A percentile compares a stretch with the other conserved stretches of the same genome.
Conservation (phyloP, 2,888 invertebrate species). For the Eristalinus sepulchralis region DNA sequence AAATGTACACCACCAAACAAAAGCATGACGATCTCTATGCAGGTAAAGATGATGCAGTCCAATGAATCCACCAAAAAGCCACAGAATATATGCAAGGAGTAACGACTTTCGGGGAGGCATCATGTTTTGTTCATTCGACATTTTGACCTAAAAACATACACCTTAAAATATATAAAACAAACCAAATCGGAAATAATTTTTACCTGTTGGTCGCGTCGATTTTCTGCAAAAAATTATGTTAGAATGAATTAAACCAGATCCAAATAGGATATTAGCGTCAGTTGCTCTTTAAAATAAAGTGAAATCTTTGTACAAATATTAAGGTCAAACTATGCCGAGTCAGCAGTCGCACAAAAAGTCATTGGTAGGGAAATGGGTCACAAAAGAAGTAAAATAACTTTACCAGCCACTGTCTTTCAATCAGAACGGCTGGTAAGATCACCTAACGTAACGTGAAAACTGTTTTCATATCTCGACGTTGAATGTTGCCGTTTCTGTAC, state of each 20-base stretch:
- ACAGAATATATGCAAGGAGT: conserved; percentile 89
- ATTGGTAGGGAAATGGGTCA: conserved; percentile 45
- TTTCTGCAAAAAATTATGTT: not conserved
- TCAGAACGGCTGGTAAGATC: conserved; percentile 29
- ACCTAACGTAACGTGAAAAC: conserved; percentile 8
- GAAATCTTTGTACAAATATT: conserved; percentile 37
- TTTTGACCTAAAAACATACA: conserved; percentile 22
- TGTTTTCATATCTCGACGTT: not conserved
- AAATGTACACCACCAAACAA: conserved; percentile 93
- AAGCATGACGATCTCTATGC: conserved; percentile 92
- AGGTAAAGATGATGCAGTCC: conserved; percentile 96
- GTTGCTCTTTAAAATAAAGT: not conserved
- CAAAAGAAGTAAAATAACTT: not conserved
- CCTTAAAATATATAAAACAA: not conserved
- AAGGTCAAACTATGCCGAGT: conserved; percentile 58
- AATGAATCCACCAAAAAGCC: conserved; percentile 93
- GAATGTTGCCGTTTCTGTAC: not conserved
- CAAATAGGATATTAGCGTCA: not conserved
- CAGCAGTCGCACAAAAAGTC: conserved; percentile 40
- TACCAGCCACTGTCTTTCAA: not conserved
- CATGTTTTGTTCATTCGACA: conserved; percentile 69
- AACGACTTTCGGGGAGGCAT: conserved; percentile 82
- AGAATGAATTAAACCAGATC: not conserved
- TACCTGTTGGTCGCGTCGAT: conserved; percentile 3
- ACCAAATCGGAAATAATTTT: not conserved